Conservation (phyloP, 2,888 invertebrate genomes). For the Drosophila gaucha region DNA sequence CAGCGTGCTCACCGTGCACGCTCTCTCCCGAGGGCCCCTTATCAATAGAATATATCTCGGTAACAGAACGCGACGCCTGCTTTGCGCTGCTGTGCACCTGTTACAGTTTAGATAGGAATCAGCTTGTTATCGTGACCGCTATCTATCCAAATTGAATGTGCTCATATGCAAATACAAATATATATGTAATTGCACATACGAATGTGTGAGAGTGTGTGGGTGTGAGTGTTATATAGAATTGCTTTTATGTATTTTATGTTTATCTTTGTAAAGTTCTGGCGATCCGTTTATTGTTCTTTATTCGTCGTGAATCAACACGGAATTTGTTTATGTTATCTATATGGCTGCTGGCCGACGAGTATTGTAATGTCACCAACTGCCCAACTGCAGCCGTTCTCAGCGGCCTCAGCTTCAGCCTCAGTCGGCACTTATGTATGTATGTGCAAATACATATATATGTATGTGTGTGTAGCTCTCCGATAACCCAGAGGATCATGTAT, state of each 20-base stretch:
- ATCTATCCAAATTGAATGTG: slow-evolving; percentile 47
- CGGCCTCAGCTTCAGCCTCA: slow-evolving; percentile 7
- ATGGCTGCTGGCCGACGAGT: slow-evolving; percentile 13
- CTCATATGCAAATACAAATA: slow-evolving; percentile 20
- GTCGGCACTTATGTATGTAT: not conserved
- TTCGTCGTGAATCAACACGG: slow-evolving; percentile 8
- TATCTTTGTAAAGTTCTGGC: slow-evolving; percentile 26
- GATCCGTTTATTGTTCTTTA: slow-evolving; percentile 26
- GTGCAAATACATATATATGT: too few relatives aligned
- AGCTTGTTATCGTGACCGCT: slow-evolving; percentile 70
- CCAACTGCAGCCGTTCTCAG: slow-evolving; percentile 9
- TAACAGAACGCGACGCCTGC: slow-evolving; percentile 39
- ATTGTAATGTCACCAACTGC: slow-evolving; percentile 22
- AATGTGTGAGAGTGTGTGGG: slow-evolving; percentile 3
- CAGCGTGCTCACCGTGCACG: slow-evolving; percentile 20
- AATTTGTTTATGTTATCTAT: slow-evolving; percentile 43
- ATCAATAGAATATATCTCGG: slow-evolving; percentile 75
- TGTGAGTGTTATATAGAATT: slow-evolving; percentile 12
- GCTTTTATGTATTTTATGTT: slow-evolving; percentile 20
- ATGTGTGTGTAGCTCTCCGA: slow-evolving; percentile 15
- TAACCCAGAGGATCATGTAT: slow-evolving; percentile 48
- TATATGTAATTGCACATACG: slow-evolving; percentile 5
- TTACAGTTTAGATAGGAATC: slow-evolving; percentile 80
- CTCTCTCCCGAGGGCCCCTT: slow-evolving; percentile 49
- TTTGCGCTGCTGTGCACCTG: slow-evolving; percentile 75